Conservation (phyloP, 2,797 vertebrate species). For the Cephalopachus bancanus region DNA sequence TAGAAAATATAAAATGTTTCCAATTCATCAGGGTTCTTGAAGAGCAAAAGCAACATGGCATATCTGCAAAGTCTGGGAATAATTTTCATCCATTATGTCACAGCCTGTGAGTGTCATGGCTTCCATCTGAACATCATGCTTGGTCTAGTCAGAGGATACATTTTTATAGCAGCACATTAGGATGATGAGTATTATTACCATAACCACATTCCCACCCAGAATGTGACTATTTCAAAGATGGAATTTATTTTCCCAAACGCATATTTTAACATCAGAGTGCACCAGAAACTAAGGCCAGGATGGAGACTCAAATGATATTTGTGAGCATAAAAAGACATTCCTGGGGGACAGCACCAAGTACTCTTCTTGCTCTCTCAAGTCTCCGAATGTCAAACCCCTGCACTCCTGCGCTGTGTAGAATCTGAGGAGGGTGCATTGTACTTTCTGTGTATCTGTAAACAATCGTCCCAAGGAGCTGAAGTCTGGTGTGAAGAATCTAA, state of each 20-base stretch:
- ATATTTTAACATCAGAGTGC: constrained; percentile 23
- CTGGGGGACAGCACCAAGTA: neutral
- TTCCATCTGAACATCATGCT: neutral
- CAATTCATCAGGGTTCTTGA: neutral
- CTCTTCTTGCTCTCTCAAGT: constrained; percentile 43
- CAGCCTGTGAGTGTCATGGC: constrained; percentile 1
- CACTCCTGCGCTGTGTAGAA: neutral
- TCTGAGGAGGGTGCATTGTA: neutral
- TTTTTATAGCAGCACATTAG: constrained; percentile 54
- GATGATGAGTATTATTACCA: constrained; percentile 35
- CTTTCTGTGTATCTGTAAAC: constrained; percentile 66
- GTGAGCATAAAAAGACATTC: neutral
- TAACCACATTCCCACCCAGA: constrained; percentile 41
- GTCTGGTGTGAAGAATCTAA: constrained; percentile 70
- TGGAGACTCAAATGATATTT: constrained; percentile 16
- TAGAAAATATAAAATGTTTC: neutral
- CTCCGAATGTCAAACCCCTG: constrained; percentile 51
- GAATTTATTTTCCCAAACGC: constrained; percentile 33
- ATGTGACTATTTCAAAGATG: constrained; percentile 54
- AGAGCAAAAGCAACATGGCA: neutral
- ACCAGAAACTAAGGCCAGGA: neutral
- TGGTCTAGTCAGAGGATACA: constrained; percentile 8
- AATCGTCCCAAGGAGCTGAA: constrained; percentile 17
- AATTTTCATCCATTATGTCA: constrained; percentile 71
- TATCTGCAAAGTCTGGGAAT: constrained; percentile 58